phyloP scores from a whole-genome alignment of 2,113 vertebrate species.

The Mobula hypostoma region DNA sequence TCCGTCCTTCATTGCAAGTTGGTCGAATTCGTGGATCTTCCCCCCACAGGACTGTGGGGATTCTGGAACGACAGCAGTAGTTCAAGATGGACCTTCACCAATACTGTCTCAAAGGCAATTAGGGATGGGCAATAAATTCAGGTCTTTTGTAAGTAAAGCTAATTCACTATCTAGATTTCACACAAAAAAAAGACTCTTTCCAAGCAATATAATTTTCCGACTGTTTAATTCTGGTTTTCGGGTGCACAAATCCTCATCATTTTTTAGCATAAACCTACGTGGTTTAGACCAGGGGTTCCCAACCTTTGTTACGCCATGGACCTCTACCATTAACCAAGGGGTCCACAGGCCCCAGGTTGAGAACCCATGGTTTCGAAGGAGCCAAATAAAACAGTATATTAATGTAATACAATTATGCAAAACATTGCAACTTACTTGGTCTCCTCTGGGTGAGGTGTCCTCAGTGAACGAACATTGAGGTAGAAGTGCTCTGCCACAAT shows the following conservation, averaged over 20 bases:
- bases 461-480: neutral
- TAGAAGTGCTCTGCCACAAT: neutral
- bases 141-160: too few species aligned
- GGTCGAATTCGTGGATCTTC: too few species aligned
- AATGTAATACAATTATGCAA: neutral
- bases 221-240: neutral
- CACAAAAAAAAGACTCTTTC: neutral
- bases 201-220: neutral
- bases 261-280: neutral
- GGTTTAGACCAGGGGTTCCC: neutral
- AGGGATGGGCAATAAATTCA: too few species aligned
- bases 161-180: neutral
- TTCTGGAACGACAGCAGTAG: too few species aligned
- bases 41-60: too few species aligned
- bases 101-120: too few species aligned
- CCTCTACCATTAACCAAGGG: too few species aligned
- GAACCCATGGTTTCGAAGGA: too few species aligned
- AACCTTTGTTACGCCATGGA: too few species aligned
- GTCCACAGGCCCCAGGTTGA: too few species aligned
- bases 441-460: neutral
- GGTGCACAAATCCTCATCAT: neutral
- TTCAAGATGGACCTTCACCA: too few species aligned
- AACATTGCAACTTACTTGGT: neutral
- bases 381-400: neutral
- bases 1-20: too few species aligned